These are phyloP conservation scores for Labia minor DNA, from an alignment of 2,888 invertebrate species.

Conservation along the genomic window DNA sequence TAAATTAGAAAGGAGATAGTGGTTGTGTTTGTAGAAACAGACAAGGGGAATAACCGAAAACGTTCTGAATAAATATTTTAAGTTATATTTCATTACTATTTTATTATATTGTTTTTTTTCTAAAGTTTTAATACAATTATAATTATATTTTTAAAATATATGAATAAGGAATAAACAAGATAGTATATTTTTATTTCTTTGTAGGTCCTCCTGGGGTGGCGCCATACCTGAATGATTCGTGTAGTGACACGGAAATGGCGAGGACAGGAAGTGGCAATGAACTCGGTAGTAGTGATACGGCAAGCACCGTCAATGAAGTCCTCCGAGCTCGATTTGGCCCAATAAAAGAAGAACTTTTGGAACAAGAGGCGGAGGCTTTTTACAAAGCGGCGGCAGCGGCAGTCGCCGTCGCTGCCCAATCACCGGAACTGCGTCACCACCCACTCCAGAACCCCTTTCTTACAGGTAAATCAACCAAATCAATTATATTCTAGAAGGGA, in stretches of 20 bases:
- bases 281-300: conserved; percentile 25
- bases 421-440: conserved; percentile 1
- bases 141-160: too few species aligned
- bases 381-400: conserved; percentile 24
- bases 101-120: too few species aligned
- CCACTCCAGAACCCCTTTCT: conserved; percentile 14
- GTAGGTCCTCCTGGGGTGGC: conserved; percentile 32
- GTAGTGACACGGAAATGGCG: conserved; percentile 40
- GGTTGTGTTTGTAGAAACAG: too few species aligned
- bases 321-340: conserved; percentile 24
- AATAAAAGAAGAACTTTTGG: conserved; percentile 39
- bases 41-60: too few species aligned
- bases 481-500: too few species aligned
- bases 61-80: too few species aligned
- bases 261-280: conserved; percentile 32
- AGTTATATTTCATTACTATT: too few species aligned
- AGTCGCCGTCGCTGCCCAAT: neutral
- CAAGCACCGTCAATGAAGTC: neutral
- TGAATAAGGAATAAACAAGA: too few species aligned
- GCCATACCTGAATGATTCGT: conserved; percentile 40
- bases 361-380: conserved; percentile 31
- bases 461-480: neutral
- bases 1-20: too few species aligned
- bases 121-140: too few species aligned
- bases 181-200: neutral